phyloP scores from a whole-genome alignment of 2,888 invertebrate genomes.

The Stenotaenia linearis region DNA sequence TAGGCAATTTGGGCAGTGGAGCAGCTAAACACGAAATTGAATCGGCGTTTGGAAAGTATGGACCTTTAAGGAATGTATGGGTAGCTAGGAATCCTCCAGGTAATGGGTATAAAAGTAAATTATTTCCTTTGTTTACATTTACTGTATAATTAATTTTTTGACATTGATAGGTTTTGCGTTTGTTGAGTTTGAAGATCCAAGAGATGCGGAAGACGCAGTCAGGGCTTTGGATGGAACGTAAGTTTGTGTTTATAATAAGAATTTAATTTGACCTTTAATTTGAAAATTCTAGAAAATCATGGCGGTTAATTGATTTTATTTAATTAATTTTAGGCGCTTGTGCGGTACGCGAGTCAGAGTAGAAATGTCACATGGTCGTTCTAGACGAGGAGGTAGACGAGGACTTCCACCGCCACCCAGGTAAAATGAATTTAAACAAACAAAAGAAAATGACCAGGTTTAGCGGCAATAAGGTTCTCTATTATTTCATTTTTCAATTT shows the following conservation, averaged over 20 bases:
- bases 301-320: not conserved
- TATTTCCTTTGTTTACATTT: not conserved
- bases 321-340: conserved; percentile 59
- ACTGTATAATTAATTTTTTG: conserved; percentile 47
- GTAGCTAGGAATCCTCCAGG: conserved; percentile 87
- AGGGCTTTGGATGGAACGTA: conserved; percentile 77
- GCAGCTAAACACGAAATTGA: conserved; percentile 86
- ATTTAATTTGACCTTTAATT: no score
- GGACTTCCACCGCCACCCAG: conserved; percentile 27
- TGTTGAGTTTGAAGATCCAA: conserved; percentile 79
- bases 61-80: conserved; percentile 85
- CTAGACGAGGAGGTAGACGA: conserved; percentile 61
- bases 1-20: conserved; percentile 84
- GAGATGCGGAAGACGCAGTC: conserved; percentile 82
- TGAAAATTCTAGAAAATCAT: no score
- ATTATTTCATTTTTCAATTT: not conserved
- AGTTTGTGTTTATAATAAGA: no score
- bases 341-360: conserved; percentile 85
- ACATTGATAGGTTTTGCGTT: conserved; percentile 64
- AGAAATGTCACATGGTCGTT: conserved; percentile 86
- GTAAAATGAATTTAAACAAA: conserved; percentile 16
- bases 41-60: conserved; percentile 79
- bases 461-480: not conserved
- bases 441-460: not conserved
- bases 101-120: conserved; percentile 21